Evolutionary conservation across 2,113 vertebrate species (phyloP).

Genomic region (Buteo buteo): DNA sequence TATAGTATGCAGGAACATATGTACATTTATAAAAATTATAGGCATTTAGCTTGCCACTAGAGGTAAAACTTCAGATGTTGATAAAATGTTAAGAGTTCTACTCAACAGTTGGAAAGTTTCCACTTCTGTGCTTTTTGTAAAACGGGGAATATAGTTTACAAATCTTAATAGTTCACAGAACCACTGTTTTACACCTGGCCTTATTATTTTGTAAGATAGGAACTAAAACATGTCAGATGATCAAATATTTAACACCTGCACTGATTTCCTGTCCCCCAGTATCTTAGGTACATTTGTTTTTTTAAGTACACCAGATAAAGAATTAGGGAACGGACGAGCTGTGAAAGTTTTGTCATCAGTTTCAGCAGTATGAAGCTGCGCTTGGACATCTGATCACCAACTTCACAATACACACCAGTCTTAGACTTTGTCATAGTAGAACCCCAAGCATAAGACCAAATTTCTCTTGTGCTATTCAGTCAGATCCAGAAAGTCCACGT

Average conservation of each 20-base stretch:
- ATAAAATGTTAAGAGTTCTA: not conserved
- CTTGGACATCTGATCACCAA: not conserved
- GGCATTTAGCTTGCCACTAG: not conserved
- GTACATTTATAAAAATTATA: not conserved
- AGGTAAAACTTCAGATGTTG: not conserved
- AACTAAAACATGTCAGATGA: too few species aligned
- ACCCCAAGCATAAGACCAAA: not conserved
- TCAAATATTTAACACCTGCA: constrained; percentile 15
- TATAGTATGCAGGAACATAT: not conserved
- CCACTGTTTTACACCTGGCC: not conserved
- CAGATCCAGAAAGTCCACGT: not conserved
- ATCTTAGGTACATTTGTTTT: not conserved
- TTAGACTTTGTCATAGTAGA: not conserved
- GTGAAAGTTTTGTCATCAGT: not conserved
- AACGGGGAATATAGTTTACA: not conserved
- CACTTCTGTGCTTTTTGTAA: not conserved
- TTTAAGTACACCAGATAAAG: not conserved
- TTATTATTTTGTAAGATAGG: not conserved
- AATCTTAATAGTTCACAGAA: not conserved
- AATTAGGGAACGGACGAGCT: not conserved
- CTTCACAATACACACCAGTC: not conserved
- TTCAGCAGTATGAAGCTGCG: not conserved
- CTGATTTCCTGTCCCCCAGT: not conserved
- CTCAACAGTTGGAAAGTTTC: not conserved
- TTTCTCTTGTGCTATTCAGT: not conserved